Conservation (phyloP, 2,888 invertebrate species). For the Apeira syringaria region DNA sequence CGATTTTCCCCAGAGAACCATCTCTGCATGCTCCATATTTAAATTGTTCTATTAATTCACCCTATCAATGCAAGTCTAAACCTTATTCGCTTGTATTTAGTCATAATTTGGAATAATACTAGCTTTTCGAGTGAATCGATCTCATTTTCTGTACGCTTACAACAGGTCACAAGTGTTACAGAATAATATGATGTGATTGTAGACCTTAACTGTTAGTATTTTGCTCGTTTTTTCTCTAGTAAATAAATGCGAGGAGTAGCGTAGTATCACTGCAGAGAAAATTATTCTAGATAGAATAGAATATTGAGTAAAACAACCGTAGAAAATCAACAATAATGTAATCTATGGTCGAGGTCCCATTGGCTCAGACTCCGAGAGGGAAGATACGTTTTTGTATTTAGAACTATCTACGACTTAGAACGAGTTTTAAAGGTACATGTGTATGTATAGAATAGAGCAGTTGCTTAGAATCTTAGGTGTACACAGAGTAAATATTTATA, state of each 20-base stretch:
- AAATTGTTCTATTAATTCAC: conserved; percentile 71
- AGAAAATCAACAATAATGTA: no score
- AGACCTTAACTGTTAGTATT: conserved; percentile 29
- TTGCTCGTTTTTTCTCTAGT: conserved; percentile 37
- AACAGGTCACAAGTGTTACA: conserved; percentile 46
- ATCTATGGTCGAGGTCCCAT: conserved; percentile 40
- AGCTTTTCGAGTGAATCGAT: conserved; percentile 76
- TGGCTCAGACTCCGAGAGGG: conserved; percentile 52
- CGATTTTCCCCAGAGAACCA: conserved; percentile 81
- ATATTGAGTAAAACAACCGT: conserved; percentile 15
- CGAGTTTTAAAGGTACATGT: no score
- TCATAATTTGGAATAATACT: conserved; percentile 29
- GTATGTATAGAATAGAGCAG: no score
- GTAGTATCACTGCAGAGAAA: conserved; percentile 65
- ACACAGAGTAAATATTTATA: no score
- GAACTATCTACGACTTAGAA: no score
- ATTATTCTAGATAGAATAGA: conserved; percentile 61
- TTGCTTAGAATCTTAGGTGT: no score
- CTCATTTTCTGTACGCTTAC: conserved; percentile 48
- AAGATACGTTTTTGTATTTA: no score
- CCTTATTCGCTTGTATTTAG: conserved; percentile 25
- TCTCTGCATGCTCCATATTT: conserved; percentile 76
- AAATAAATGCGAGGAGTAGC: conserved; percentile 52
- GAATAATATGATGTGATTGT: conserved; percentile 29
- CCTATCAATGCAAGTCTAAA: conserved; percentile 32